phyloP scores from a whole-genome alignment of 1,140 invertebrate species.

The Asbolus verrucosus region DNA sequence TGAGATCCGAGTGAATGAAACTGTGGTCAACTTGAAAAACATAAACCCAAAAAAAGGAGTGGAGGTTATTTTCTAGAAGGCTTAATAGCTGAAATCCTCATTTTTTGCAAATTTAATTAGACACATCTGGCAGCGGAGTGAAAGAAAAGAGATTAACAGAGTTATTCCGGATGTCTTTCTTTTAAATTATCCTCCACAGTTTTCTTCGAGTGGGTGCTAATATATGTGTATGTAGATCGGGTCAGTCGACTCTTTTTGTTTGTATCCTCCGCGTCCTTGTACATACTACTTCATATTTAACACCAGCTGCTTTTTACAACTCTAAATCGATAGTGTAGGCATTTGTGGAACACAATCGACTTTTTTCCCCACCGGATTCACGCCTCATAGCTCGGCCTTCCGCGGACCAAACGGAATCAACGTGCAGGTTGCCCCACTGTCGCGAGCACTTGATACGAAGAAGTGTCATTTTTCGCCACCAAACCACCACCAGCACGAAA shows the following conservation, averaged over 20 bases:
- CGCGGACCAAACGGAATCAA: conserved; percentile 13
- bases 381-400: conserved; percentile 34
- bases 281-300: conserved; percentile 9
- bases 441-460: not conserved
- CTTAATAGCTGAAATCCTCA: too few species aligned
- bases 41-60: too few species aligned
- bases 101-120: too few species aligned
- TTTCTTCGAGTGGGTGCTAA: conserved; percentile 26
- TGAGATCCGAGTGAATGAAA: too few species aligned
- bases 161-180: too few species aligned
- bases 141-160: too few species aligned
- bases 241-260: conserved; percentile 21
- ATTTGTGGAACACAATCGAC: conserved; percentile 12
- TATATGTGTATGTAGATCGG: conserved; percentile 17
- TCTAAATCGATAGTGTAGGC: conserved; percentile 30
- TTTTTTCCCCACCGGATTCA: conserved; percentile 44
- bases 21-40: too few species aligned
- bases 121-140: too few species aligned
- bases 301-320: conserved; percentile 11
- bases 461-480: not conserved
- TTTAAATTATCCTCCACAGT: not conserved
- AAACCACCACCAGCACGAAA: not conserved
- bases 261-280: conserved; percentile 22
- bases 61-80: too few species aligned
- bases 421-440: conserved; percentile 2